phyloP scores from a whole-genome alignment of 2,888 invertebrate genomes.

The Sepioteuthis lessoniana region DNA sequence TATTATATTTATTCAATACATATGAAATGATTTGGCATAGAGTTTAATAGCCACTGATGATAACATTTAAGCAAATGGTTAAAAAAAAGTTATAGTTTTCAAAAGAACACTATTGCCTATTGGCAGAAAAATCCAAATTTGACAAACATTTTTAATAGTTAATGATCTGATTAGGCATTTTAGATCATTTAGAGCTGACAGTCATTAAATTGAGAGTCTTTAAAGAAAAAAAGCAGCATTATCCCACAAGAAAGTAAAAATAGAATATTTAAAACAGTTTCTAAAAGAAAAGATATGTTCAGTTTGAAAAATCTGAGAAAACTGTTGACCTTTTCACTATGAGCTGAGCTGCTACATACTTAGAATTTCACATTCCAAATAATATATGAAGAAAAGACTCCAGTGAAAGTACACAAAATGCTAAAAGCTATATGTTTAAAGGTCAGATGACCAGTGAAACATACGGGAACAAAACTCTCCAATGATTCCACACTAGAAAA shows the following conservation, averaged over 20 bases:
- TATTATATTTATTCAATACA: no score
- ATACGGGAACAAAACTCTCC: neutral
- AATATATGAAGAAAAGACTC: conserved; percentile 9
- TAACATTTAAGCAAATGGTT: no score
- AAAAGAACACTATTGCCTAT: no score
- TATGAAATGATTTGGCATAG: no score
- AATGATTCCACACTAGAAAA: neutral
- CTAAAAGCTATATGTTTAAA: conserved; percentile 16
- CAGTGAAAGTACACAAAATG: neutral
- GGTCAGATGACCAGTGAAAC: conserved; percentile 33
- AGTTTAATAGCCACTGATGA: no score
- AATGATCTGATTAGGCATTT: neutral
- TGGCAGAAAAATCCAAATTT: no score
- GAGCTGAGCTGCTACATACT: neutral
- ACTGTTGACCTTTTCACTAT: conserved; percentile 6
- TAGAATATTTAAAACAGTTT: neutral
- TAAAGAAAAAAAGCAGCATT: neutral
- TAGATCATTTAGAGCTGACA: neutral
- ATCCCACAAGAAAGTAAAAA: conserved; percentile 11
- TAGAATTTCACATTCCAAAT: neutral
- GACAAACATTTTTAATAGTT: neutral
- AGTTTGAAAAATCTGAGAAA: neutral
- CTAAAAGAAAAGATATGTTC: conserved; percentile 25
- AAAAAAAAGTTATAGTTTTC: no score
- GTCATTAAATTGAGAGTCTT: neutral